These are phyloP conservation scores for Priocnemis perturbator DNA, from an alignment of 2,888 invertebrate genomes.

Conservation along the genomic window DNA sequence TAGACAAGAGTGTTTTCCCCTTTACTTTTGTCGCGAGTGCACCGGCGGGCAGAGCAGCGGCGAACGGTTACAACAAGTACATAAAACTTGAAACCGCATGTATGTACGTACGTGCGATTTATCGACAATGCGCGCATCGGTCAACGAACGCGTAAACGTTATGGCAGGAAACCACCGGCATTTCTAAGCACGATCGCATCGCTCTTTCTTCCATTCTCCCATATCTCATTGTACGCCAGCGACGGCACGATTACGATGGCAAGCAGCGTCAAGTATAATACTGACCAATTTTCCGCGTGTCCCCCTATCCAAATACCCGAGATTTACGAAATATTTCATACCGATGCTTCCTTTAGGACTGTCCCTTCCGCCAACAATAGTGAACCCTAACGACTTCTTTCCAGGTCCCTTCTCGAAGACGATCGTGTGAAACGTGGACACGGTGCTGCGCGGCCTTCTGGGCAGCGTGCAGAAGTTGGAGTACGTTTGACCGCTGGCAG, in stretches of 20 bases:
- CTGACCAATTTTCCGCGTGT: too few species aligned
- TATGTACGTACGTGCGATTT: constrained; percentile 33
- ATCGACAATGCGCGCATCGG: constrained; percentile 37
- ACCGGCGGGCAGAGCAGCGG: too few species aligned
- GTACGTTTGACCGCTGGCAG: constrained; percentile 40
- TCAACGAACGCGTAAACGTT: constrained; percentile 40
- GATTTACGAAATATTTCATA: constrained; percentile 36
- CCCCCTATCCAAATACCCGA: too few species aligned
- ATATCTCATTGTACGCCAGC: too few species aligned
- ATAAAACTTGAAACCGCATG: constrained; percentile 42
- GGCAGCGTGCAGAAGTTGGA: constrained; percentile 86
- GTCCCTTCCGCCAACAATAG: constrained; percentile 91
- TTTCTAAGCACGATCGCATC: constrained; percentile 28
- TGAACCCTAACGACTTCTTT: constrained; percentile 91
- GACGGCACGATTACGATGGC: too few species aligned
- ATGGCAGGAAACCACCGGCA: constrained; percentile 34
- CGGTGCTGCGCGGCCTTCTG: constrained; percentile 81
- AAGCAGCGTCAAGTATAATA: too few species aligned
- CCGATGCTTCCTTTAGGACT: constrained; percentile 89
- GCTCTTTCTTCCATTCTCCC: too few species aligned
- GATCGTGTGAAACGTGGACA: constrained; percentile 84
- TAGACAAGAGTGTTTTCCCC: too few species aligned
- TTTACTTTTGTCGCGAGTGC: too few species aligned
- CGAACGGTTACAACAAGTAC: constrained; percentile 30
- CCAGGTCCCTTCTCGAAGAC: constrained; percentile 88